phyloP scores from a whole-genome alignment of 2,888 invertebrate species.

The Resseliella maxima region DNA sequence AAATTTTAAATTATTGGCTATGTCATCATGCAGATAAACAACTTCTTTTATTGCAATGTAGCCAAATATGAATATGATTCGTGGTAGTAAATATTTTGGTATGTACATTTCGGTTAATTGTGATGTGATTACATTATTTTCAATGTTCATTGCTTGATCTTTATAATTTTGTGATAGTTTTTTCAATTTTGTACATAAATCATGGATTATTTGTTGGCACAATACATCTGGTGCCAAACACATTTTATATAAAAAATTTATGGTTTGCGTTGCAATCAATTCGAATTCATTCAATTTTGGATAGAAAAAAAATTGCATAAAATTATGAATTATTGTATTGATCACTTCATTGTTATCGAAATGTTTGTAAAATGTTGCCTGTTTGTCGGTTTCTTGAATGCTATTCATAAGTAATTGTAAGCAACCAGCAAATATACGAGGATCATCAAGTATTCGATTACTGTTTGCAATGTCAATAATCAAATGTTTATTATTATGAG shows the following conservation, averaged over 20 bases:
- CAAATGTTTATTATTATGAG: slow-evolving; percentile 71
- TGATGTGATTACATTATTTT: neutral
- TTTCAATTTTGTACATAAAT: slow-evolving; percentile 67
- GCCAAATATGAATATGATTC: slow-evolving; percentile 76
- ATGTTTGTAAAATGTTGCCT: slow-evolving; percentile 62
- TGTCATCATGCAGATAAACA: slow-evolving; percentile 82
- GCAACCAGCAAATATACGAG: slow-evolving; percentile 64
- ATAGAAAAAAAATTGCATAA: slow-evolving; percentile 69
- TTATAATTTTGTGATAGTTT: slow-evolving; percentile 60
- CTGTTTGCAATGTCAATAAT: slow-evolving; percentile 75
- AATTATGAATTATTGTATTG: slow-evolving; percentile 65
- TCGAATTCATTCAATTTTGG: slow-evolving; percentile 69
- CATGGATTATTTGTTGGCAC: slow-evolving; percentile 69
- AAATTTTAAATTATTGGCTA: slow-evolving; percentile 85
- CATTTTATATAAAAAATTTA: slow-evolving; percentile 71
- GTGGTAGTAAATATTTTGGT: slow-evolving; percentile 67
- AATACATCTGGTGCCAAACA: slow-evolving; percentile 72
- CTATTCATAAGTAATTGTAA: slow-evolving; percentile 65
- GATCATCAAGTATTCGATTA: slow-evolving; percentile 64
- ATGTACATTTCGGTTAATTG: slow-evolving; percentile 57
- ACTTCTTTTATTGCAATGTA: slow-evolving; percentile 83
- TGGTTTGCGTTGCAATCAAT: slow-evolving; percentile 69
- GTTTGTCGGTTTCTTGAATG: neutral
- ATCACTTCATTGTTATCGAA: slow-evolving; percentile 63
- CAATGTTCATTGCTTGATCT: neutral